Evolutionary conservation across 2,113 vertebrate genomes (phyloP).

Genomic region (Terrapene triunguis): DNA sequence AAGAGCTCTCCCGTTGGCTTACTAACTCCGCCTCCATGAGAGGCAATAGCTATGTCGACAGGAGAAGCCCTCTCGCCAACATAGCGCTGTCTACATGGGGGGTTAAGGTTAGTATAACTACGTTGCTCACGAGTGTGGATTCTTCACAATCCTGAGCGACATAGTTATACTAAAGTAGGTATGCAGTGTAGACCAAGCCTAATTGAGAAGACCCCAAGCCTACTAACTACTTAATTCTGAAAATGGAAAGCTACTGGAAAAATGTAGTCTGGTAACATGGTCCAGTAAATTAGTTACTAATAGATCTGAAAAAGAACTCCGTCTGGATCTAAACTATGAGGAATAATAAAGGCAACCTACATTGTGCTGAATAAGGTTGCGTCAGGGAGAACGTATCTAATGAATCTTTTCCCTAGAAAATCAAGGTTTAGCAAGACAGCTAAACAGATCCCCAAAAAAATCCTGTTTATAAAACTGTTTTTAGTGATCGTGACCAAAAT

Average conservation of each 20-base stretch:
- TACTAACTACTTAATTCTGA: neutral
- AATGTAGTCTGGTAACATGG: neutral
- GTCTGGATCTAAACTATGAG: neutral
- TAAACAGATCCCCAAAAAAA: neutral
- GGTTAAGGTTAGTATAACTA: no score
- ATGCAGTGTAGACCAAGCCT: neutral
- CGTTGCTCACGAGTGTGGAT: no score
- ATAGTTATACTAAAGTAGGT: neutral
- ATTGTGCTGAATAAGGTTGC: neutral
- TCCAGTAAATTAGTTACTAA: neutral
- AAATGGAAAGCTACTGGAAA: neutral
- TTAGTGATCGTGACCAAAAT: neutral
- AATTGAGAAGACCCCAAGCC: neutral
- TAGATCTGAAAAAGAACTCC: neutral
- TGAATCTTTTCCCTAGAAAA: neutral
- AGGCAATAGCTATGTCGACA: neutral
- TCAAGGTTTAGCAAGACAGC: neutral
- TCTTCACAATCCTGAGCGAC: no score
- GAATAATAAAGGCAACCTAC: neutral
- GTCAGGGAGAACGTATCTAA: neutral
- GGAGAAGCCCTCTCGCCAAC: neutral
- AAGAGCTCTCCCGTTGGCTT: neutral
- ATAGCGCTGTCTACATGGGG: no score
- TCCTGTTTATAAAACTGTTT: neutral
- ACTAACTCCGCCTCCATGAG: neutral